phyloP scores from a whole-genome alignment of 1,140 invertebrate species.

The Bilobella aurantiaca region DNA sequence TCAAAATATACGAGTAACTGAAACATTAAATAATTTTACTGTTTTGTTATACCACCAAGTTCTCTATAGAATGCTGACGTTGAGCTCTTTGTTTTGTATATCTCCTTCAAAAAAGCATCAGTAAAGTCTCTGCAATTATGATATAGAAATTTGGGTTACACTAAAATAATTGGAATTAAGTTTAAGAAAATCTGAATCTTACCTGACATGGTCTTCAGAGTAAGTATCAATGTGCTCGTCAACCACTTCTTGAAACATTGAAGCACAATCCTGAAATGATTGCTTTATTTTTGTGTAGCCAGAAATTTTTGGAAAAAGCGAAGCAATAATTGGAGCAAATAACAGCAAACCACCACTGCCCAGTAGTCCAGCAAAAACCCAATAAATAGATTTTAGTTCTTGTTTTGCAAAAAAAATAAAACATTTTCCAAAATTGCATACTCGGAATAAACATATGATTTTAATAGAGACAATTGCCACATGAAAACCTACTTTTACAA shows the following conservation, averaged over 20 bases:
- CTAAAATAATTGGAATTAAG: neutral
- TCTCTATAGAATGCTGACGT: constrained; percentile 15
- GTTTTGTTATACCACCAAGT: constrained; percentile 13
- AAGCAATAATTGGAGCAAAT: neutral
- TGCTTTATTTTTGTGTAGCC: neutral
- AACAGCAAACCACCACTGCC: neutral
- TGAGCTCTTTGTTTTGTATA: constrained; percentile 17
- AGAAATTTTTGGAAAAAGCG: neutral
- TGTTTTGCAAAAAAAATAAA: no score
- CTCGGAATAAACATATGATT: no score
- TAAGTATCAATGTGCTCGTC: neutral
- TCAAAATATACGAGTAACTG: neutral
- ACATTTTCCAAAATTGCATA: no score
- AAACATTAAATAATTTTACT: neutral
- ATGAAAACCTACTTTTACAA: no score
- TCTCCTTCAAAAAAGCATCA: constrained; percentile 19
- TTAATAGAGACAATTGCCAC: no score
- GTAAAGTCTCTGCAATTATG: constrained; percentile 12
- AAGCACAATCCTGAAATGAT: neutral
- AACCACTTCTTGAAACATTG: neutral
- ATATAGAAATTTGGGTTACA: no score
- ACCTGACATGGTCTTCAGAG: neutral
- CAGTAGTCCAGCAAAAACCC: neutral
- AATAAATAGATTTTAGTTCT: no score
- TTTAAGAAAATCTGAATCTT: neutral